Evolutionary conservation across 2,113 vertebrate species (phyloP).

Genomic region (Triplophysa tibetana): DNA sequence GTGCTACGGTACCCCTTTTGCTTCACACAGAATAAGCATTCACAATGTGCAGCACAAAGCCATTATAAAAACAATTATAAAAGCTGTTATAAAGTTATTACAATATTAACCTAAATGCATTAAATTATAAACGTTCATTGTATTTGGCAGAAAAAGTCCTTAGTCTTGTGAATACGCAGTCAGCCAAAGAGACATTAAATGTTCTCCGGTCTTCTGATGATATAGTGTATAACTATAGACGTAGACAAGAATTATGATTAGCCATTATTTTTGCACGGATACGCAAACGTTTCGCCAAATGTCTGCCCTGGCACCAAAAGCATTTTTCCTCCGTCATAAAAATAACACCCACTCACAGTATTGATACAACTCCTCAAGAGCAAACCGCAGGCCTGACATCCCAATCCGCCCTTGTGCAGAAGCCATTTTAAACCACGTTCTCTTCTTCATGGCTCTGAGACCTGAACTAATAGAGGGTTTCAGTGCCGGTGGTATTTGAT

Average conservation of each 20-base stretch:
- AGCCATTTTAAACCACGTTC: neutral
- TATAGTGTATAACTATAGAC: neutral
- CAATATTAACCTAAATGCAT: too few species aligned
- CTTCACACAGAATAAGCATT: neutral
- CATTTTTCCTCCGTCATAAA: conserved; percentile 15
- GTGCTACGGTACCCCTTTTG: neutral
- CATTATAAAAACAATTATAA: too few species aligned
- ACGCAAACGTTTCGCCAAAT: neutral
- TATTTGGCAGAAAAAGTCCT: too few species aligned
- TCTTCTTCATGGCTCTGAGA: conserved; percentile 13
- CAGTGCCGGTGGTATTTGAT: conserved; percentile 29
- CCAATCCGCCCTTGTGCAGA: neutral
- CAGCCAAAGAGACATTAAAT: too few species aligned
- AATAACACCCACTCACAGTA: conserved; percentile 22
- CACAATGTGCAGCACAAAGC: neutral
- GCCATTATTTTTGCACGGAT: neutral
- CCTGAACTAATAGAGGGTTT: conserved; percentile 32
- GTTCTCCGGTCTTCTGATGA: neutral
- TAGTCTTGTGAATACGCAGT: too few species aligned
- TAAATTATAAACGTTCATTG: too few species aligned
- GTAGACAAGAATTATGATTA: neutral
- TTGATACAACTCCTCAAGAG: conserved; percentile 16
- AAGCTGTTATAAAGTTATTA: too few species aligned
- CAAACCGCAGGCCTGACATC: conserved; percentile 11
- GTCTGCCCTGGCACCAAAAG: neutral